phyloP scores from a whole-genome alignment of 2,113 vertebrate species.

The Abramis brama region DNA sequence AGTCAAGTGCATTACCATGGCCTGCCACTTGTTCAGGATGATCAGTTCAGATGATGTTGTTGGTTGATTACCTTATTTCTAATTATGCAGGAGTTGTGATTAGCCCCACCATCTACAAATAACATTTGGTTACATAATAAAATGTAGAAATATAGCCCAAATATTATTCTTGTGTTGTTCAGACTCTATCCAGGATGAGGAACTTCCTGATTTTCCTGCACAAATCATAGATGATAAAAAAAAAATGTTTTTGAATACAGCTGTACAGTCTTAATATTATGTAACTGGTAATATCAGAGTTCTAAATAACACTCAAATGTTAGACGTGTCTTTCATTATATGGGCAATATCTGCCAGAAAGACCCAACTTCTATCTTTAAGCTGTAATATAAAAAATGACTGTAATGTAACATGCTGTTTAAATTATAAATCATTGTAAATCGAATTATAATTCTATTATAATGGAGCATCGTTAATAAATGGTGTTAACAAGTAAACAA shows the following conservation, averaged over 20 bases:
- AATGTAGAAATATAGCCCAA: neutral
- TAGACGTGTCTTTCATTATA: neutral
- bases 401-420: neutral
- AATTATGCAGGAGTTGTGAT: neutral
- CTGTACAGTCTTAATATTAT: neutral
- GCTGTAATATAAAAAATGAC: neutral
- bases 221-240: neutral
- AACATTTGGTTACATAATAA: neutral
- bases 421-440: slow-evolving; percentile 10
- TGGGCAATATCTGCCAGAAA: neutral
- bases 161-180: neutral
- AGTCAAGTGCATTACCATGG: neutral
- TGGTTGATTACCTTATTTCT: neutral
- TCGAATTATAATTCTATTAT: neutral
- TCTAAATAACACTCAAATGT: neutral
- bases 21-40: neutral
- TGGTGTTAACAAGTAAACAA: neutral
- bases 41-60: neutral
- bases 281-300: neutral
- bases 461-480: slow-evolving; percentile 19
- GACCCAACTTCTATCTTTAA: neutral
- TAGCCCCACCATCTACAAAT: neutral
- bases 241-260: neutral
- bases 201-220: neutral
- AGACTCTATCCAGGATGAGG: neutral